These are phyloP conservation scores for Megaceryle torquata DNA, from an alignment of 2,113 vertebrate genomes.

Conservation along the genomic window DNA sequence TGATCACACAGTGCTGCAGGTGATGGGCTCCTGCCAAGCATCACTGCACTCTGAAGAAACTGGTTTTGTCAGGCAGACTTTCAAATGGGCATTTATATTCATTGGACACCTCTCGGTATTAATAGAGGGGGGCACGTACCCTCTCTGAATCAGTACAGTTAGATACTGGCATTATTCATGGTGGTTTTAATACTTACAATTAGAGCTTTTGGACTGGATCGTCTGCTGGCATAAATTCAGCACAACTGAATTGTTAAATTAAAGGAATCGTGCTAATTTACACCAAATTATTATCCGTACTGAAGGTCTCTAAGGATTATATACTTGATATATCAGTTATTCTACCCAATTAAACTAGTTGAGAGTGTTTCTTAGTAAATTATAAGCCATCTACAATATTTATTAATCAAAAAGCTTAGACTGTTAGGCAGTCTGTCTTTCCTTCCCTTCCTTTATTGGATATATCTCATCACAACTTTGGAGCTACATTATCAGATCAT, in stretches of 20 bases:
- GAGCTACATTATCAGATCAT: neutral
- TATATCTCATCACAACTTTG: neutral
- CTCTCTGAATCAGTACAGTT: neutral
- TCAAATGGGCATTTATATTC: slow-evolving; percentile 26
- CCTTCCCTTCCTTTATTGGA: neutral
- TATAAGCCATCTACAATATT: neutral
- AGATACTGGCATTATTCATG: slow-evolving; percentile 14
- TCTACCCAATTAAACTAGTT: slow-evolving; percentile 35
- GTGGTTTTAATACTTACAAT: slow-evolving; percentile 23
- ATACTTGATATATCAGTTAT: neutral
- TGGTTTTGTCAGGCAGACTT: neutral
- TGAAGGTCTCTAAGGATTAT: slow-evolving; percentile 20
- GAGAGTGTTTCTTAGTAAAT: slow-evolving; percentile 12
- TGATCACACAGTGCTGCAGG: slow-evolving; percentile 14
- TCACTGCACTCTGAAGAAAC: neutral
- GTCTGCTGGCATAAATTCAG: slow-evolving; percentile 26
- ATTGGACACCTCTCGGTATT: neutral
- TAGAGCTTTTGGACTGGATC: neutral
- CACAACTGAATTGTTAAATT: neutral
- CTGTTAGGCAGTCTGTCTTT: neutral
- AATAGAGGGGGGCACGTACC: neutral
- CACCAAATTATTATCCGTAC: slow-evolving; percentile 1
- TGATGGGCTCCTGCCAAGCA: slow-evolving; percentile 53
- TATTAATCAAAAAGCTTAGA: slow-evolving; percentile 6
- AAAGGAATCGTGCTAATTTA: slow-evolving; percentile 5